Evolutionary conservation across 2,113 vertebrate species (phyloP), one percentile per base, ranked within the genome.

Genomic region (Mobula birostris): DNA sequence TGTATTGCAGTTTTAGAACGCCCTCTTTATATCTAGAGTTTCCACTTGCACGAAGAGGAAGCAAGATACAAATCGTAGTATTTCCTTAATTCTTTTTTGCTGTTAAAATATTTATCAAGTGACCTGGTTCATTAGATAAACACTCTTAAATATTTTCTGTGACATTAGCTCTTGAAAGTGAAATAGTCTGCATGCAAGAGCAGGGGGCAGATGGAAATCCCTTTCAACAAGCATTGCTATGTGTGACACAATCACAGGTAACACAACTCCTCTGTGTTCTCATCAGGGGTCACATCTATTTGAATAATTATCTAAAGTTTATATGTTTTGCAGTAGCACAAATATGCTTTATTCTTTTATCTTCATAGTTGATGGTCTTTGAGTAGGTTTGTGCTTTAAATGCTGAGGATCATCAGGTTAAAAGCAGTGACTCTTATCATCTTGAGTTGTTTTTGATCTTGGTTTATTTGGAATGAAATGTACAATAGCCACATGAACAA

Each of bases 281-380:
- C 68, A 72, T 72, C 90, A 72, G 90, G 88, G 90, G 90, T 92
- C 90, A 92, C 7, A 14, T n/a, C 90, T 21, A 8, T 72, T 72
- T 40, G 90, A 72, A 92, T 72, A 92, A 72, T 92, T 27, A 72
- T 21, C 90, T n/a, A 92, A 72, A 92, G 90, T 92, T 17, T 40
- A 48, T 72, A 40, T 92, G 68, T 32, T 72, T 32, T 66, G 24
- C 61, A 70, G 36, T 72, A 32, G 61, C n/a, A 21, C 5, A 19
- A 92, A 70, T 92, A 14, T 32, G 58, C 15, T 40, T 36, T 72
- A 72, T 24, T 21, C 68, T 92, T 36, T 7, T 74, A 48, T 48
- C 40, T 74, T 19, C 90, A 17, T 14, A 68, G 32, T 21, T 66
- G 63, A 21, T 29, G 87, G 8, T 91, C 29, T 66, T 66, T 68